Evolutionary conservation across 2,113 vertebrate genomes (phyloP), one percentile per base, ranked within the genome.

Genomic region (Ceuthmochares aereus): DNA sequence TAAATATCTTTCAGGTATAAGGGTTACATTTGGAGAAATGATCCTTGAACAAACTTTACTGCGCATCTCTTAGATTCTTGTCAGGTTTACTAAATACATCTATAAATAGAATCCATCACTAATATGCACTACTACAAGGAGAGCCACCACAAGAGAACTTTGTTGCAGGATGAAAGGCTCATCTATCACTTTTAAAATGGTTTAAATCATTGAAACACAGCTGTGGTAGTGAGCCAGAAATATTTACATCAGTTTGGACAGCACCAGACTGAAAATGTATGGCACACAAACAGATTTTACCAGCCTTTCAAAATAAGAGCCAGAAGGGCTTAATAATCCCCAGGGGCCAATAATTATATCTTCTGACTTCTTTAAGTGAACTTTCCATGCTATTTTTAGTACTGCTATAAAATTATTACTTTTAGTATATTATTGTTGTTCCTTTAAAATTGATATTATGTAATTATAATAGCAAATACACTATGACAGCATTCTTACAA

Each of bases 141-240:
- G 2, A 93, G 40, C 17, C 84, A 83, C 63, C 55, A 36, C 26
- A 85, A 82, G 45, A 90, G 37, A 83, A 79, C 25, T 94, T 82
- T 69, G 11, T 84, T 86, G 88, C 59, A 2, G 2, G 22, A 82
- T 51, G 89, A 82, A 95, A 84, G 40, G 21, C 58, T 83, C 82
- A 87, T 87, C 82, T 88, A 45, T 82, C 8, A 73, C 67, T 90
- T 96, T 90, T 22, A 9, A 94, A 93, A 80, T 45, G 26, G 34
- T 64, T 96, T 86, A 80, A 94, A 90, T 94, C 42, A 74, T 22
- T 63, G 79, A 83, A 77, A 59, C 51, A 56, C 34, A 90, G 63
- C 29, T 83, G 37, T 63, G 30, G 55, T 56, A 77, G 34, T 30
- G 32, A 91, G 55, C 34, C 63, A 96, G 93, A 85, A 94, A 80